phyloP scores from a whole-genome alignment of 2,113 vertebrate species.

The Mustela nigripes region DNA sequence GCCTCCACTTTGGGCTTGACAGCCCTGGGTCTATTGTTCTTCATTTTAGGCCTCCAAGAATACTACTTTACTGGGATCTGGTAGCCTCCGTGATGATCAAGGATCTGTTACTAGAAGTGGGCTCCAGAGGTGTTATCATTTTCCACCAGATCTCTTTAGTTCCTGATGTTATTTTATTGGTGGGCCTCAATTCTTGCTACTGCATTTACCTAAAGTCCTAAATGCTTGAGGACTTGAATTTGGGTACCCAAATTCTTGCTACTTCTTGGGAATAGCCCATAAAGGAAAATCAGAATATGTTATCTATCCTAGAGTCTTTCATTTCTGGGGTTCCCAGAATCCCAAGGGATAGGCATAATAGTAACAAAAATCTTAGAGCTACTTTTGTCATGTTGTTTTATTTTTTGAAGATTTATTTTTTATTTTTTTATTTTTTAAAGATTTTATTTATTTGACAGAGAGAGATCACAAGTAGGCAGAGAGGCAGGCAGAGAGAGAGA shows the following conservation, averaged over 20 bases:
- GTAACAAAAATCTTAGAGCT: constrained; percentile 28
- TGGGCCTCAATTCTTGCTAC: background rate
- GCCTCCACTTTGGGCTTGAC: background rate
- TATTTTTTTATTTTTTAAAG: background rate
- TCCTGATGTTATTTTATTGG: background rate
- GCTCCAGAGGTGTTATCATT: constrained; percentile 31
- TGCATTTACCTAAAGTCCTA: background rate
- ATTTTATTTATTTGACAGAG: no score
- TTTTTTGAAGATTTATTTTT: background rate
- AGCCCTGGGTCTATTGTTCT: background rate
- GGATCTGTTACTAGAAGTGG: constrained; percentile 41
- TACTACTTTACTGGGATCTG: background rate
- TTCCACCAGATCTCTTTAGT: background rate
- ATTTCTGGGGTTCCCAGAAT: background rate
- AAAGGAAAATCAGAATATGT: constrained; percentile 30
- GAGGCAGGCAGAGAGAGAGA: no score
- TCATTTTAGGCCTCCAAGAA: background rate
- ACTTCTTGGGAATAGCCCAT: background rate
- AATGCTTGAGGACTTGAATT: background rate
- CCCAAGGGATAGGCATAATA: background rate
- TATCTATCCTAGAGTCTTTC: constrained; percentile 25
- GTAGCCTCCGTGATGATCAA: background rate
- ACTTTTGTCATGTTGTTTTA: background rate
- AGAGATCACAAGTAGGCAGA: no score
- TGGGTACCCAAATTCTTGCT: no score